Base-by-base conservation (phyloP, 2,797 vertebrate genomes). In the Mus spretus region DNA sequence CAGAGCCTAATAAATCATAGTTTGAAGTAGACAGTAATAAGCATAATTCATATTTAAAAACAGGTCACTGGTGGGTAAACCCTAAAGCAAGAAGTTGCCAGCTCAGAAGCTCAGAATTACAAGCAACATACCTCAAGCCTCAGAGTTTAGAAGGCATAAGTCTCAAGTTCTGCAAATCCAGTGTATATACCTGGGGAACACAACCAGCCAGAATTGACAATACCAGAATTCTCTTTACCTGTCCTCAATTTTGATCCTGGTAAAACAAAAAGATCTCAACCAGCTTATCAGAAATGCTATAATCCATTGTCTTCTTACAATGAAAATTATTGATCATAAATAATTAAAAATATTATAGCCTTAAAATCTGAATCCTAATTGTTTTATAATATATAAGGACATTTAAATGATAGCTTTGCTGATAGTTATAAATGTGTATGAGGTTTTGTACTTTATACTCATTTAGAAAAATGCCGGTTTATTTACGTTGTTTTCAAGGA, bases 391-490 rank as follows among this genome's bases (percentile, higher is more conserved):
- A 65, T 14, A 53, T 47, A 74, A 79, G 6, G 1, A 84, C 20
- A 77, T 81, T 92, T 82, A 93, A 40, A 63, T 31, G 3, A 8
- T 5, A 50, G 83, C 53, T 84, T 87, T 26, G 85, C 28, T 91
- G 70, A 80, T 17, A 34, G n/a, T 20, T 93, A 83, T 31, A 86
- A 53, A 57, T 57, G 7, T 8, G 50, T 55, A 80, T 84, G 13
- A 63, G 7, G 44, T 85, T 34, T 67, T 72, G 1, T 67, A 11
- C 2, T 94, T 90, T 81, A 86, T 95, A 34, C 2, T n/a, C 65
- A 37, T 63, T 81, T 74, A 50, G 19, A 95, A 89, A 94, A 90
- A 92, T 47, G 1, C 4, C 89, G 37, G 59, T 53, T 95, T 78
- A 74, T 40, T 85, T 37, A 77, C 19, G 92, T 59, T 88, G 24